Percentiles rank a stretch among this genome's conserved stretches.
phyloP scores from a whole-genome alignment of 2,113 vertebrate genomes.

The Ginglymostoma cirratum region DNA sequence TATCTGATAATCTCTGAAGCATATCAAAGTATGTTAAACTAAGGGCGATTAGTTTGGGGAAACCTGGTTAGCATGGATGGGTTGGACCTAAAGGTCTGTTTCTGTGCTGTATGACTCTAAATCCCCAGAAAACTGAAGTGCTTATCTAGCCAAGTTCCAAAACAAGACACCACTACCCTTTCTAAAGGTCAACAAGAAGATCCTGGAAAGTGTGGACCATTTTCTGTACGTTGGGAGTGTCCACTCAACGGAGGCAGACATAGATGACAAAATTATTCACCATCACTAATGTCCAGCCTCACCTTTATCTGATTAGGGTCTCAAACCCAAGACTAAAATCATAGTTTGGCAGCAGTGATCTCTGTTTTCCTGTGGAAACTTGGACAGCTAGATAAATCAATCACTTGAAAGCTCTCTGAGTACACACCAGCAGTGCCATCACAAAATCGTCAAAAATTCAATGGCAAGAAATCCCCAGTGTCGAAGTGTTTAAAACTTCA shows the following conservation, averaged over 20 bases:
- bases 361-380: not conserved
- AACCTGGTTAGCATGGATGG: too few species aligned
- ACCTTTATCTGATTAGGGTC: not conserved
- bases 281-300: too few species aligned
- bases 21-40: too few species aligned
- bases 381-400: not conserved
- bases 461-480: not conserved
- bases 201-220: not conserved
- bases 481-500: not conserved
- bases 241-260: not conserved
- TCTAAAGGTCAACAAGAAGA: not conserved
- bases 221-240: not conserved
- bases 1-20: not conserved
- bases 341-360: not conserved
- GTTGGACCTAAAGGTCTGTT: too few species aligned
- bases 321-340: not conserved
- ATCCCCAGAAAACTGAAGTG: not conserved
- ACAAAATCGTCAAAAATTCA: not conserved
- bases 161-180: not conserved
- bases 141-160: not conserved
- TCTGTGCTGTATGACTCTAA: not conserved
- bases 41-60: too few species aligned
- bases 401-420: too few species aligned
- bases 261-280: not conserved
- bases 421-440: too few species aligned